phyloP scores from a whole-genome alignment of 2,888 invertebrate genomes.

The Nasonovia ribisnigri region DNA sequence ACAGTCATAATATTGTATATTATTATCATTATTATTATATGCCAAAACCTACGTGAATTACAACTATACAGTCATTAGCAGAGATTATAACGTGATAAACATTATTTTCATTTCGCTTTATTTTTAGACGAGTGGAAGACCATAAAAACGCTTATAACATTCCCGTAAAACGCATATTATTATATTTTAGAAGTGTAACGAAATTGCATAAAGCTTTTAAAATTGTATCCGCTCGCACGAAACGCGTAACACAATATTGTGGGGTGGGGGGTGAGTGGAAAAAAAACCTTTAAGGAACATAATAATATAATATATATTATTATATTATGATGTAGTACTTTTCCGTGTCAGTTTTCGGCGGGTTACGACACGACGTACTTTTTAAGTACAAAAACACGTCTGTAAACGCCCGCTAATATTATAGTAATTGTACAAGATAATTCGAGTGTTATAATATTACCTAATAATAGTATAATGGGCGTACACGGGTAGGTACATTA shows the following conservation, averaged over 20 bases:
- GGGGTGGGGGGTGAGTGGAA: neutral
- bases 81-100: constrained; percentile 19
- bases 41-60: neutral
- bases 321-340: neutral
- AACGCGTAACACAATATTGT: neutral
- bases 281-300: constrained; percentile 11
- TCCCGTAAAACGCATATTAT: neutral
- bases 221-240: neutral
- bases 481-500: neutral
- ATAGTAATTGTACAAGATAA: neutral
- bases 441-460: neutral
- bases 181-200: neutral
- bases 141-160: neutral
- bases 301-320: neutral
- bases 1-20: neutral
- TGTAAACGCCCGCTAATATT: neutral
- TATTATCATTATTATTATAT: neutral
- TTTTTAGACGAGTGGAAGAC: neutral
- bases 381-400: neutral
- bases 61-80: neutral
- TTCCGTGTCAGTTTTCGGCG: neutral
- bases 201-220: constrained; percentile 45
- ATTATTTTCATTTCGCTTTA: constrained; percentile 37
- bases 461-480: too few species aligned
- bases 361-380: neutral